These are phyloP conservation scores for Lycaon pictus DNA, from an alignment of 2,113 vertebrate species.

Conservation along the genomic window DNA sequence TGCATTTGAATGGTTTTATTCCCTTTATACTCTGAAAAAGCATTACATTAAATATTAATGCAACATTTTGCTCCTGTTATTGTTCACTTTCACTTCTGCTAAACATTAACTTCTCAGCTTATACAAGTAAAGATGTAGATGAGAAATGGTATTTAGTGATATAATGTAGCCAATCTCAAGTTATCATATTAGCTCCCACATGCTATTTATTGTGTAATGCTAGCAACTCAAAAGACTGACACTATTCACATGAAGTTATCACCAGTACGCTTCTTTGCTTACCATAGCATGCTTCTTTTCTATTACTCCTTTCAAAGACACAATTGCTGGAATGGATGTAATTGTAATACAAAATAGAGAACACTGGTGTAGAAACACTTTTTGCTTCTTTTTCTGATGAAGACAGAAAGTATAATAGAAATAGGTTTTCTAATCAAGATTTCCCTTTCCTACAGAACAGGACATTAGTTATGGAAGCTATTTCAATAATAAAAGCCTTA, in stretches of 20 bases:
- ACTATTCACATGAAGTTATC: constrained; percentile 61
- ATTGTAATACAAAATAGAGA: constrained; percentile 67
- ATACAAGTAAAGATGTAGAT: constrained; percentile 61
- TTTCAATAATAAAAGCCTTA: constrained; percentile 47
- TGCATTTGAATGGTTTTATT: constrained; percentile 85
- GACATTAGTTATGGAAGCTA: neutral
- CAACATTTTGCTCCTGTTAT: constrained; percentile 81
- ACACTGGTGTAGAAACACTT: neutral
- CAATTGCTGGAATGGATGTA: constrained; percentile 44
- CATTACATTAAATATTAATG: constrained; percentile 85
- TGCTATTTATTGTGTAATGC: constrained; percentile 27
- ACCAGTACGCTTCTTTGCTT: constrained; percentile 40
- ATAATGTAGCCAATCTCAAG: constrained; percentile 54
- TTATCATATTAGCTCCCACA: constrained; percentile 53
- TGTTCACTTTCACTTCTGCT: constrained; percentile 75
- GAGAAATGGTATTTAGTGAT: constrained; percentile 63
- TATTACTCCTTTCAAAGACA: constrained; percentile 63
- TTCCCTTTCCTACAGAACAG: neutral
- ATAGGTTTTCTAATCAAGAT: constrained; percentile 44
- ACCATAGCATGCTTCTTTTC: neutral
- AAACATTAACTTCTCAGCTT: constrained; percentile 76
- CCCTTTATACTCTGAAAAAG: constrained; percentile 76
- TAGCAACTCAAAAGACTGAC: constrained; percentile 25
- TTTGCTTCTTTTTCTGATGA: constrained; percentile 36
- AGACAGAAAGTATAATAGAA: constrained; percentile 55